A percentile compares a stretch with the other conserved stretches of the same genome.
Conservation (phyloP, 2,888 invertebrate genomes). For the Chalcis sispes region DNA sequence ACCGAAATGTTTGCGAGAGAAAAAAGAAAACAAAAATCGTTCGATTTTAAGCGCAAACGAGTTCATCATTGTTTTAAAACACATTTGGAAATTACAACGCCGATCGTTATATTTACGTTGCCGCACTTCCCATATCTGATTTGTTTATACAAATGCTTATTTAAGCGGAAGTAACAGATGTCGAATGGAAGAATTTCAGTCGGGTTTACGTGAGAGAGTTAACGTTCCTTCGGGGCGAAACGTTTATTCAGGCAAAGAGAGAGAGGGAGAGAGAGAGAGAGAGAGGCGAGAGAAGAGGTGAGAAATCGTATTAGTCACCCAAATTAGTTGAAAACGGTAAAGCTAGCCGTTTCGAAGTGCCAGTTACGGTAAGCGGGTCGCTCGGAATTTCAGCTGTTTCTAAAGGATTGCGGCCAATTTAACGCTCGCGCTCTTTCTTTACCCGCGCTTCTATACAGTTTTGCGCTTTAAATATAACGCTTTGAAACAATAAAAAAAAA, state of each 20-base stretch:
- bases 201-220: no score
- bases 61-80: neutral
- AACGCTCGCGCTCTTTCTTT: slow-evolving; percentile 51
- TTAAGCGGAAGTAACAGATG: slow-evolving; percentile 15
- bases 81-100: neutral
- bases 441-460: neutral
- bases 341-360: slow-evolving; percentile 51
- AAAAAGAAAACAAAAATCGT: no score
- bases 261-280: no score
- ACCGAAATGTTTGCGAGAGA: no score
- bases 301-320: slow-evolving; percentile 60
- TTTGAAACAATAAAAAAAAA: no score
- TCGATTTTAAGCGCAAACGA: no score
- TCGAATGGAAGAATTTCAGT: slow-evolving; percentile 14
- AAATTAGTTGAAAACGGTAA: slow-evolving; percentile 60
- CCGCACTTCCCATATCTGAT: neutral
- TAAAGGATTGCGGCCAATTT: slow-evolving; percentile 65
- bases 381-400: slow-evolving; percentile 59
- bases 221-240: neutral
- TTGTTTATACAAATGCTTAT: slow-evolving; percentile 28
- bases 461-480: slow-evolving; percentile 22
- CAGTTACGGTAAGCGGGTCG: slow-evolving; percentile 22
- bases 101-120: neutral
- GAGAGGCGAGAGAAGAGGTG: slow-evolving; percentile 28
- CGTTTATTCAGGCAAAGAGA: no score